Base-by-base conservation (phyloP, 2,113 vertebrate genomes). In the Litocranius walleri region DNA sequence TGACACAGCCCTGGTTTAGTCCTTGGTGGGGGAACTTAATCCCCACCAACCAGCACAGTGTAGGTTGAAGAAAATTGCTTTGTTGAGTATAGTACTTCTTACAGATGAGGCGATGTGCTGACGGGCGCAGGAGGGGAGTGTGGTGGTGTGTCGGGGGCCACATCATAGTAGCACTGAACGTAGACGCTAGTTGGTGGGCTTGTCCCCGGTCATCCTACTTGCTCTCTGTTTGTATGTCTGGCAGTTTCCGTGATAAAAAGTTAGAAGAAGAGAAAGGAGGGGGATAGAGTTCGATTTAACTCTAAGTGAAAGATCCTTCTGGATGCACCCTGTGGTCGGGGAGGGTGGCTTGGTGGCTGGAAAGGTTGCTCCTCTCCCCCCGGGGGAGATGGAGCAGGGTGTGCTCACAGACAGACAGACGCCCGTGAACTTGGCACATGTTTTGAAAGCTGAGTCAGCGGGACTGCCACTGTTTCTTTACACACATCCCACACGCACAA, bases 401-500 rank as follows among this genome's bases (percentile, higher is more conserved):
- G 56, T 52, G 43, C 27, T 23, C 33, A 3, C 5, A 17, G 36
- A 40, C 2, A 30, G 71, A 71, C 17, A 62, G 77, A 54, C 17
- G 6, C 62, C 7, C 1, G 11, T 2, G 71, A 83, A 40, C 48
- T 17, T 21, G 43, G 29, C 57, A n/a, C 5, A 0, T 0, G 25
- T 17, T 57, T n/a, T 82, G 54, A 54, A 77, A 88, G 27, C 33
- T 23, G 59, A 40, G 61, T 27, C 45, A 1, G 6, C 7, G 21
- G 59, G 56, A 45, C 43, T 27, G 64, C 21, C 14, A 16, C 77
- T 7, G 36, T 6, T 56, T 87, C 89, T 23, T 80, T 17, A 16
- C 16, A 21, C 7, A 16, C 23, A 7, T 17, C 7, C 14, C 15
- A 0, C 45, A 7, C 5, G 0, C n/a, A 9, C 45, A 0, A 0